Percentiles rank a stretch among this genome's conserved stretches.
Evolutionary conservation across 2,888 invertebrate species (phyloP).

Genomic region (Cabera pusaria): DNA sequence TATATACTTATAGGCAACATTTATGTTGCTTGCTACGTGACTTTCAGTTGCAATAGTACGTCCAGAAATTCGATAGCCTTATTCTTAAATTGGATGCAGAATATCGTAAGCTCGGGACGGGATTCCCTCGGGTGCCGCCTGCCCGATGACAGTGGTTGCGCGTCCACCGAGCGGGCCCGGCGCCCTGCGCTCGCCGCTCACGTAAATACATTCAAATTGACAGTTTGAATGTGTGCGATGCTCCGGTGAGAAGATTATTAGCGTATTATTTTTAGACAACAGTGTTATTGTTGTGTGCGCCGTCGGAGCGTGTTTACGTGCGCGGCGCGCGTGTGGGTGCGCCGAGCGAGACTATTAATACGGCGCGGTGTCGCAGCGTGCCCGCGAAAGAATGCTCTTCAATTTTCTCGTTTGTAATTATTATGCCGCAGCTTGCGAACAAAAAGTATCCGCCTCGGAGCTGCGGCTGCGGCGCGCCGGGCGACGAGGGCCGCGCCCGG

Average conservation of each 20-base stretch:
- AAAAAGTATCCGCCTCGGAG: not conserved
- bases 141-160: too few relatives aligned
- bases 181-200: conserved; percentile 10
- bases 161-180: not conserved
- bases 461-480: too few relatives aligned
- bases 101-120: too few relatives aligned
- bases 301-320: conserved; percentile 30
- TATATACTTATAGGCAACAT: too few relatives aligned
- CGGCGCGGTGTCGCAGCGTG: conserved; percentile 22
- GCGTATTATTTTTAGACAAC: conserved; percentile 49
- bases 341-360: conserved; percentile 53
- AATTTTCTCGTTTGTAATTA: conserved; percentile 9
- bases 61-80: too few relatives aligned
- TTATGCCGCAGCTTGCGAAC: conserved; percentile 4
- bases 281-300: conserved; percentile 45
- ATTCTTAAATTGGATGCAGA: too few relatives aligned
- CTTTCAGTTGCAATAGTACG: too few relatives aligned
- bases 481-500: too few relatives aligned
- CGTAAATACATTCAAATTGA: conserved; percentile 12
- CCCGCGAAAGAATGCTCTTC: conserved; percentile 14
- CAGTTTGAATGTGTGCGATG: conserved; percentile 23
- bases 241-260: conserved; percentile 44
- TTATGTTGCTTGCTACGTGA: too few relatives aligned
- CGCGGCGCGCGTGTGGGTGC: conserved; percentile 30
- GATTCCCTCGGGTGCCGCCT: too few relatives aligned